Evolutionary conservation across 2,888 invertebrate genomes (phyloP).

Genomic region (Oasisia sp.): DNA sequence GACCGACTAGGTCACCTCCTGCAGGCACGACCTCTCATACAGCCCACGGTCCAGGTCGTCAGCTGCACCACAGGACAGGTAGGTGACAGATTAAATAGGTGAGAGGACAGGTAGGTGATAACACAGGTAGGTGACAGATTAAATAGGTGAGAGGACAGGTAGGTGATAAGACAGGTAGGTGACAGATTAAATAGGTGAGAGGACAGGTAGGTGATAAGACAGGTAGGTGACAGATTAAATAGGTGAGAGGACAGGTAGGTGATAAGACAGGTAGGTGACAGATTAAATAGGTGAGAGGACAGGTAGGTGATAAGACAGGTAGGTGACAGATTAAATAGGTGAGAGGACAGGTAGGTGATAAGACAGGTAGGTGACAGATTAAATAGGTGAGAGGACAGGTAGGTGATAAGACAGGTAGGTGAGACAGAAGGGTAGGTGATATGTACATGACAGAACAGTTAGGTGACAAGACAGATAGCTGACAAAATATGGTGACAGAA

Average conservation of each 20-base stretch:
- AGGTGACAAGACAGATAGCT: too few relatives aligned
- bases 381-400: too few relatives aligned
- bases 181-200: background rate
- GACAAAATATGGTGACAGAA: too few relatives aligned
- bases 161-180: background rate
- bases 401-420: too few relatives aligned
- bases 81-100: background rate
- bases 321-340: too few relatives aligned
- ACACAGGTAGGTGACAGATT: background rate
- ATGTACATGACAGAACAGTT: too few relatives aligned
- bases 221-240: background rate
- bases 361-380: too few relatives aligned
- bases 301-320: too few relatives aligned
- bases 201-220: background rate
- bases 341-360: too few relatives aligned
- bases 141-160: background rate
- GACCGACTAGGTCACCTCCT: background rate
- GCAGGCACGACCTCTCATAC: background rate
- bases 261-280: background rate
- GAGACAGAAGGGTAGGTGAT: too few relatives aligned
- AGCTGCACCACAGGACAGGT: slow-evolving; percentile 17
- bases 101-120: background rate
- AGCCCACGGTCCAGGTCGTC: background rate
- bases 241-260: background rate
- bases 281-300: too few relatives aligned